Evolutionary conservation across 2,113 vertebrate species (phyloP).

Genomic region (Bos indicus): DNA sequence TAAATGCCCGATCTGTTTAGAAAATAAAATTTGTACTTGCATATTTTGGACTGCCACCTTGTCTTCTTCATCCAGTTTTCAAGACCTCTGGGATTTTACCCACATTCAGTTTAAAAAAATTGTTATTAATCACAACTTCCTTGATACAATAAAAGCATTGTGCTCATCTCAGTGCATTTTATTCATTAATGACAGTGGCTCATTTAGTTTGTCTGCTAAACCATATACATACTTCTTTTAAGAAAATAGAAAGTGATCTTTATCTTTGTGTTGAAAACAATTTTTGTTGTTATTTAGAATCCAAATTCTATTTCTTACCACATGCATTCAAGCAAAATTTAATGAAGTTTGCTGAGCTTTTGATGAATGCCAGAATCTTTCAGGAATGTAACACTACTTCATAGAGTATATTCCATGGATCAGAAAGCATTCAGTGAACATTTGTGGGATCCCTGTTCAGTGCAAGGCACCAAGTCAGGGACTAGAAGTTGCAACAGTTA

Average conservation of each 20-base stretch:
- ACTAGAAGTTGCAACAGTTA: neutral
- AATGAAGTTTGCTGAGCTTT: neutral
- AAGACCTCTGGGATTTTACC: neutral
- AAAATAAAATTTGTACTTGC: neutral
- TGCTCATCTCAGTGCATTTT: neutral
- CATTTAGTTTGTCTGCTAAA: neutral
- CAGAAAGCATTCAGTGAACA: neutral
- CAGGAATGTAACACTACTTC: neutral
- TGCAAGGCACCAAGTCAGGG: neutral
- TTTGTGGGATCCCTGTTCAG: neutral
- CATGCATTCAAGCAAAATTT: neutral
- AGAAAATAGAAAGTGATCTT: neutral
- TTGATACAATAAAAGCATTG: neutral
- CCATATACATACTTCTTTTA: neutral
- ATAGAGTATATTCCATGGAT: neutral
- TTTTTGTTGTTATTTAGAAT: constrained; percentile 3
- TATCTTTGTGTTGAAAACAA: neutral
- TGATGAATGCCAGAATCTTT: neutral
- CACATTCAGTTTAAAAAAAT: neutral
- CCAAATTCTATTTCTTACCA: neutral
- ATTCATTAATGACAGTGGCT: neutral
- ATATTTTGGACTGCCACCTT: neutral
- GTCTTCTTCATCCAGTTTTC: neutral
- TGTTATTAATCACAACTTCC: neutral
- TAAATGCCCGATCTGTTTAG: neutral